These are phyloP conservation scores for Aythya baeri DNA, from an alignment of 2,113 vertebrate species.

Conservation along the genomic window DNA sequence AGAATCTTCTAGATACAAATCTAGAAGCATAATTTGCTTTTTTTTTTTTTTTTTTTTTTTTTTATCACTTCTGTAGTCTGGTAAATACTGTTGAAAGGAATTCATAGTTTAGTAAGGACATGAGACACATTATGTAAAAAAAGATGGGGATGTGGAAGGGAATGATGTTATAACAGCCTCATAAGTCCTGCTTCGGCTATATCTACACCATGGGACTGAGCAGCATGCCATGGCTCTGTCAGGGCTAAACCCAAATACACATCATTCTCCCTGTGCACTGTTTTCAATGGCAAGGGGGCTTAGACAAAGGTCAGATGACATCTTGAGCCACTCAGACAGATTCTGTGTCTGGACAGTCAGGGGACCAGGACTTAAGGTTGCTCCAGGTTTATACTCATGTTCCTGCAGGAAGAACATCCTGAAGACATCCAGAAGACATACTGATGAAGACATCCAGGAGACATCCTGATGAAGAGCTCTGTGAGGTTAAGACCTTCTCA, in stretches of 20 bases:
- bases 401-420: not conserved
- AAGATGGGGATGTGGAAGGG: not conserved
- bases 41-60: not conserved
- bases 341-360: not conserved
- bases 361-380: not conserved
- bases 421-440: not conserved
- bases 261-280: not conserved
- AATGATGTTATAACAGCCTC: not conserved
- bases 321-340: not conserved
- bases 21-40: not conserved
- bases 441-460: fast-evolving
- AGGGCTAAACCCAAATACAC: not conserved
- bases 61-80: not conserved
- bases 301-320: not conserved
- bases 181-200: not conserved
- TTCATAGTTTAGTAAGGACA: not conserved
- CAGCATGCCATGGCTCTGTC: not conserved
- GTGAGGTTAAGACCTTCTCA: not conserved
- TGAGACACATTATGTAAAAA: not conserved
- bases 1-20: not conserved
- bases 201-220: not conserved
- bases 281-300: not conserved
- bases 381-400: not conserved
- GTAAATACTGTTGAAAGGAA: not conserved
- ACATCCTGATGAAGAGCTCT: not conserved